A percentile compares a stretch with the other conserved stretches of the same genome.
Evolutionary conservation across 92 coral and sea anemone species (phyloP).

Genomic region (Heliopora coerulea): DNA sequence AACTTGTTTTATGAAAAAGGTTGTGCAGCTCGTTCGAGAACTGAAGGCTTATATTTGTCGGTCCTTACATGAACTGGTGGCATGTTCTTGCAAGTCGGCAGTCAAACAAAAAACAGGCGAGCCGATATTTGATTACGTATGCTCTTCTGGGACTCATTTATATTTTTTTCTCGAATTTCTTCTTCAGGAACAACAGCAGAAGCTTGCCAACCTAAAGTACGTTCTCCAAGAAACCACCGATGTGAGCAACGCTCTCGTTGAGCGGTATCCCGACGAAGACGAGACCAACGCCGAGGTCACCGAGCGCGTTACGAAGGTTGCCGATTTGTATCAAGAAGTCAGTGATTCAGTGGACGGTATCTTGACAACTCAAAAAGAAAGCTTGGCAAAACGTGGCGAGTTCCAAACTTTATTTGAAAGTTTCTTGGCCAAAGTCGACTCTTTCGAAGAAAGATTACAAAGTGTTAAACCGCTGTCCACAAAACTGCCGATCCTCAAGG

Average conservation of each 20-base stretch:
- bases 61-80: too few species aligned
- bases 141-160: too few species aligned
- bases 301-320: slow-evolving; percentile 26
- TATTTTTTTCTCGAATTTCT: neutral
- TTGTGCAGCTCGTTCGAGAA: too few species aligned
- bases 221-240: slow-evolving; percentile 35
- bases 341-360: slow-evolving; percentile 15
- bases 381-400: slow-evolving; percentile 41
- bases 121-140: too few species aligned
- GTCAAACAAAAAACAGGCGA: too few species aligned
- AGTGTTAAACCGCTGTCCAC: slow-evolving; percentile 26
- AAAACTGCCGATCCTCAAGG: slow-evolving; percentile 31
- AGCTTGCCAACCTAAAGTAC: slow-evolving; percentile 35
- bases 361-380: slow-evolving; percentile 14
- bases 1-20: too few species aligned
- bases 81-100: too few species aligned
- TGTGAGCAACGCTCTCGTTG: slow-evolving; percentile 17
- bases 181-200: slow-evolving; percentile 34
- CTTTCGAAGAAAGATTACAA: slow-evolving; percentile 27
- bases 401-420: slow-evolving; percentile 30
- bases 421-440: slow-evolving; percentile 20
- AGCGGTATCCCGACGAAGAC: slow-evolving; percentile 26
- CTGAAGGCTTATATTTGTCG: too few species aligned
- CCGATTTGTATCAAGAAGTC: slow-evolving; percentile 30
- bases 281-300: slow-evolving; percentile 19